Base-by-base conservation (phyloP, 2,888 invertebrate genomes). In the Limnephilus marmoratus region DNA sequence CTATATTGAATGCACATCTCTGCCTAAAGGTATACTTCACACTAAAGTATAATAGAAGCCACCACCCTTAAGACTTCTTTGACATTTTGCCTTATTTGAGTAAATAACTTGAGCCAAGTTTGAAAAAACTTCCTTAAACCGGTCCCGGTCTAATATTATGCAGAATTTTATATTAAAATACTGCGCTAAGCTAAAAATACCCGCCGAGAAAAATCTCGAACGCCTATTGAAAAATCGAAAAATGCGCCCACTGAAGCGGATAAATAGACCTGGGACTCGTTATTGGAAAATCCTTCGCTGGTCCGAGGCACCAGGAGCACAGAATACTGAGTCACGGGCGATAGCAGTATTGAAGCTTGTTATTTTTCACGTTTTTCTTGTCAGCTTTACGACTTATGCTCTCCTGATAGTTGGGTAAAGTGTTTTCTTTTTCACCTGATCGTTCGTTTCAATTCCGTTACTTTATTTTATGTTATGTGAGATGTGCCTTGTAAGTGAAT, bases 341-440 rank as follows among this genome's bases (percentile, higher is more conserved):
- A 68, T 34, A 34, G 82, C 82, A 24, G 4, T 31, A 82, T 31
- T 82, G 82, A 18, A 3, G 24, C 83, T 83, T 83, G 37, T 83
- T 83, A 83, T 83, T 37, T 83, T 83, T 83, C 37, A 83, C 83
- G 24, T 83, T 83, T 83, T 34, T n/a, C 68, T 24, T 24, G 68
- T 68, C 68, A n/a, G n/a, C 68, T 68, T 68, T 68, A 37, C 83
- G 83, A 83, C 83, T 83, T 83, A 83, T 83, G 83, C 83, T 37
- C 83, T 83, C 37, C 83, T 24, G 83, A 37, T 34, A 13, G 31
- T 24, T 34, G 7, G 83, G 83, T 34, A 34, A 83, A 83, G 83
- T 29, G 83, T 34, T 83, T 83, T 83, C 12, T 1, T 37, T 24
- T 31, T 68, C 24, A n/a, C 68, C 68, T n/a, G 68, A 68, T 68